Base-by-base conservation (phyloP, 2,113 vertebrate species). In the Urocitellus parryii region DNA sequence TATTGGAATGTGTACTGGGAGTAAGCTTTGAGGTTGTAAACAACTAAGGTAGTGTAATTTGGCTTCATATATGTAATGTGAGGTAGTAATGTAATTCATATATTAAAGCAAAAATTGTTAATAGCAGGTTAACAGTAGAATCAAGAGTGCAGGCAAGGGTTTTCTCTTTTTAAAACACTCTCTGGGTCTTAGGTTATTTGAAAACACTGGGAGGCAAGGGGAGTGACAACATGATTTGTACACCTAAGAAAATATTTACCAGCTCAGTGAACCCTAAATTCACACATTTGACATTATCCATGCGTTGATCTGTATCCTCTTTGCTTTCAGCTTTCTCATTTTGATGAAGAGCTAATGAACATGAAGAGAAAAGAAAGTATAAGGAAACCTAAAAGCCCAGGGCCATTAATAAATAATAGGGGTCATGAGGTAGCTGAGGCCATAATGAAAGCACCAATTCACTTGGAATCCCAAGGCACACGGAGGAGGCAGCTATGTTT, bases 1-100 rank as follows among this genome's bases (percentile, higher is more conserved):
- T 98, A 99, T 99, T 99, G 99, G 99, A 99, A 99, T 99, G 99
- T 99, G 98, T 99, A 98, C 98, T 97, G 98, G 98, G 98, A 98
- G 98, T 99, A 98, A 99, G 98, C 97, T 98, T 98, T 98, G 98
- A 98, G 98, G 98, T 98, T 98, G 98, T 98, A 98, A 99, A 98
- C 98, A 98, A 98, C 97, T 97, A 98, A 98, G 98, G 98, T 98
- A 98, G 98, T 98, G 98, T 99, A 97, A 98, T 97, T 98, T 98
- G 98, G 98, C 98, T 98, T 99, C 98, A 98, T 99, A 98, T 97
- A 97, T 99, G 98, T 99, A 98, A 98, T 98, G 98, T 99, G 98
- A 98, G 98, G 98, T 99, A 98, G 98, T 98, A 97, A 98, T 99
- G 98, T 99, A 97, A 97, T 98, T 98, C 98, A 97, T 98, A 98